Percentiles rank a stretch among this genome's conserved stretches.
Conservation (phyloP, 2,113 vertebrate genomes). For the Hypocryptadius cinnamomeus region DNA sequence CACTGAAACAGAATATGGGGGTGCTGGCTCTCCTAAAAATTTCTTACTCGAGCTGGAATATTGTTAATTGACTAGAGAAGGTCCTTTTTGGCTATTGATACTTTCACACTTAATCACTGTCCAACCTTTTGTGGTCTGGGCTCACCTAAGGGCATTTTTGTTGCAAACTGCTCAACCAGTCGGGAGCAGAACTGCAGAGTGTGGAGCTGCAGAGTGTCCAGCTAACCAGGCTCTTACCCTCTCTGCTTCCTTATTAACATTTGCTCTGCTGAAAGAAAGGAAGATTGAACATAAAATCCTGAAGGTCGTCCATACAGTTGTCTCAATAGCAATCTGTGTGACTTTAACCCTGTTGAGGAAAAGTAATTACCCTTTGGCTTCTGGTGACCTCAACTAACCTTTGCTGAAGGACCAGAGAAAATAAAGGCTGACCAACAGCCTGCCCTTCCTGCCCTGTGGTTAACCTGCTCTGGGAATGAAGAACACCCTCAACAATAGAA, state of each 20-base stretch:
- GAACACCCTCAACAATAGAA: slow-evolving; percentile 68
- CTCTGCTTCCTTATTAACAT: slow-evolving; percentile 31
- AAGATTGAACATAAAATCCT: slow-evolving; percentile 59
- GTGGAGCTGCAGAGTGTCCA: not conserved
- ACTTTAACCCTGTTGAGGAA: slow-evolving; percentile 86
- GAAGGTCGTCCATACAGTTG: slow-evolving; percentile 74
- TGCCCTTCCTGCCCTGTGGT: slow-evolving; percentile 77
- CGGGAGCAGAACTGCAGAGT: not conserved
- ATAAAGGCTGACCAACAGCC: slow-evolving; percentile 86
- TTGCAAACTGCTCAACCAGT: not conserved
- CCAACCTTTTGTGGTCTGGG: not conserved
- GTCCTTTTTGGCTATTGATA: not conserved
- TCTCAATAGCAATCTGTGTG: slow-evolving; percentile 79
- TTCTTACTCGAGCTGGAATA: not conserved
- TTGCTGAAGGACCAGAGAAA: slow-evolving; percentile 81
- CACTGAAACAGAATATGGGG: not conserved
- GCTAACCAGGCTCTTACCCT: not conserved
- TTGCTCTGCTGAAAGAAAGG: slow-evolving; percentile 52
- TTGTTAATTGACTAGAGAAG: not conserved
- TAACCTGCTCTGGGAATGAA: slow-evolving; percentile 71
- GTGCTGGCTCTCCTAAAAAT: not conserved
- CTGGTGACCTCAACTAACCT: slow-evolving; percentile 80
- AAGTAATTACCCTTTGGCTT: slow-evolving; percentile 94
- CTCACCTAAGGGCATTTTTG: not conserved
- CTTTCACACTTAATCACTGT: not conserved